A percentile compares a stretch with the other conserved stretches of the same genome.
These are phyloP conservation scores for Holocentrus rufus DNA, from an alignment of 2,797 vertebrate species.

Conservation along the genomic window DNA sequence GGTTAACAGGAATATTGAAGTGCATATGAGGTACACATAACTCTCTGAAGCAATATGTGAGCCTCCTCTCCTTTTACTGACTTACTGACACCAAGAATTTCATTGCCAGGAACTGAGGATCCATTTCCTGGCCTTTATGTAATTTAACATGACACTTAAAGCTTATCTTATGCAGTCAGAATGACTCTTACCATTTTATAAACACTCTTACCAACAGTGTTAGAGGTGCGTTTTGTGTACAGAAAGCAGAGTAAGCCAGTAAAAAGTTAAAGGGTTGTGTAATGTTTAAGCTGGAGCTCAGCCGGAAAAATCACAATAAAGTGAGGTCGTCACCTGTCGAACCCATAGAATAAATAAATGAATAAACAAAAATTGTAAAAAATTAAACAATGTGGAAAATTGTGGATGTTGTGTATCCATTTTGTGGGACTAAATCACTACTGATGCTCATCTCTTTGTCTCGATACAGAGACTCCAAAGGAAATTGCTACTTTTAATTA, in stretches of 20 bases:
- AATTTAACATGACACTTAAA: not conserved
- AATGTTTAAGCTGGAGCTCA: not conserved
- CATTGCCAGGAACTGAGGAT: not conserved
- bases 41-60: not conserved
- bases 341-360: no score
- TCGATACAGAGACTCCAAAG: no score
- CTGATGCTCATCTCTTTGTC: no score
- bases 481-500: no score
- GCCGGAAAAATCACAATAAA: no score
- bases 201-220: not conserved
- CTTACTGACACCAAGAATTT: not conserved
- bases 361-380: no score
- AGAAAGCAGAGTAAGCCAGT: not conserved
- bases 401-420: no score
- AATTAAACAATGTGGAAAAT: no score
- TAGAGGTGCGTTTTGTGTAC: not conserved
- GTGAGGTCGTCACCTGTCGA: not conserved
- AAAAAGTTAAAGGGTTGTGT: not conserved
- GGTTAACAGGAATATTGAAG: not conserved
- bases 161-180: not conserved
- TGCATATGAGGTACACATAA: no score
- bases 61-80: not conserved
- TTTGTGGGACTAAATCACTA: no score
- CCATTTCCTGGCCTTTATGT: not conserved
- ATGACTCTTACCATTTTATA: not conserved